Percentiles rank a stretch among this genome's conserved stretches.
These are phyloP conservation scores for Arnoldichthys spilopterus DNA, from an alignment of 2,797 vertebrate species.

Conservation along the genomic window DNA sequence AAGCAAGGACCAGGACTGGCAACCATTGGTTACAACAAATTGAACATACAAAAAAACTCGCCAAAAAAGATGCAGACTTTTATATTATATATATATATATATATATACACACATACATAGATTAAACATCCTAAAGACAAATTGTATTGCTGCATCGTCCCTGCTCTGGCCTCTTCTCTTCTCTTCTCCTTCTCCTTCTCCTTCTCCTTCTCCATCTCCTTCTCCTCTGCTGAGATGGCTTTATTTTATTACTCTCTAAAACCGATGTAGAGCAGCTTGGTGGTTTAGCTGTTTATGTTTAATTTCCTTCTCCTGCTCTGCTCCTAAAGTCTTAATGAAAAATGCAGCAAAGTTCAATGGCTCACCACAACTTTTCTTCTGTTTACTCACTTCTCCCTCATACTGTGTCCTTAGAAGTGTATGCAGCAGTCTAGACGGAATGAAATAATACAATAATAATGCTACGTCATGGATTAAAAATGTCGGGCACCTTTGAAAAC, in stretches of 20 bases:
- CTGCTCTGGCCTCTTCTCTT: background rate
- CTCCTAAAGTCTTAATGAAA: conserved; percentile 20
- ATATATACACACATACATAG: too few species aligned
- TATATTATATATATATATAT: too few species aligned
- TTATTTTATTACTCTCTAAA: conserved; percentile 6
- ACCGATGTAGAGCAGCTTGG: background rate
- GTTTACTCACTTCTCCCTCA: background rate
- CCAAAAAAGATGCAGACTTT: too few species aligned
- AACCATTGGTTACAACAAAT: too few species aligned
- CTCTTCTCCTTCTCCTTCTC: conserved; percentile 15
- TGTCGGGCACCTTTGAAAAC: conserved; percentile 43
- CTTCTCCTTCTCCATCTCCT: background rate
- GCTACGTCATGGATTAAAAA: conserved; percentile 47
- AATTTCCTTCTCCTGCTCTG: conserved; percentile 5
- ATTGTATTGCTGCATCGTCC: too few species aligned
- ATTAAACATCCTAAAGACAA: too few species aligned
- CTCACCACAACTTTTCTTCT: background rate
- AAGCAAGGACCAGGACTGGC: too few species aligned
- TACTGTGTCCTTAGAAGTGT: background rate
- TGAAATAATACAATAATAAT: background rate
- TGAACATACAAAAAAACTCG: too few species aligned
- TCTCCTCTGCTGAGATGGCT: background rate
- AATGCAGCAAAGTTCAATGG: background rate
- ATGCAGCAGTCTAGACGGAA: background rate
- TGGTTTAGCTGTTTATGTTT: conserved; percentile 30